These are phyloP conservation scores for Danio choprae DNA, from an alignment of 2,797 vertebrate species.

Conservation along the genomic window DNA sequence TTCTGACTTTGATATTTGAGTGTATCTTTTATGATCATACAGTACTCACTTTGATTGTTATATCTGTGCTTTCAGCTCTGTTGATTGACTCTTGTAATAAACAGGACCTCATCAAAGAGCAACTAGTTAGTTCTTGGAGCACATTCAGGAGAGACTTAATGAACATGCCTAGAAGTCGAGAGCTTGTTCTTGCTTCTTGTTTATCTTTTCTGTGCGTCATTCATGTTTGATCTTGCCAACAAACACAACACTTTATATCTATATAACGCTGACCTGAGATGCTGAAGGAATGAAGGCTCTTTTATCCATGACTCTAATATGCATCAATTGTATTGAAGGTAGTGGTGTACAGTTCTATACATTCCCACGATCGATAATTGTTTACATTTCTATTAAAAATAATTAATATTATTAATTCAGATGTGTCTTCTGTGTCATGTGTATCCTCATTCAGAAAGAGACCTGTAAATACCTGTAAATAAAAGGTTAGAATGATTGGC, in stretches of 20 bases:
- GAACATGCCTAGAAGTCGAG: conserved; percentile 9
- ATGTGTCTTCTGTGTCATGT: no score
- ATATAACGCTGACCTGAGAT: conserved; percentile 46
- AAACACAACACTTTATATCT: conserved; percentile 12
- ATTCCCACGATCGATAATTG: no score
- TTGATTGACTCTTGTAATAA: conserved; percentile 18
- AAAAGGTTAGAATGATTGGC: no score
- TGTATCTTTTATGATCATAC: background rate
- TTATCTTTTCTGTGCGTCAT: background rate
- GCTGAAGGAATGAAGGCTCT: conserved; percentile 34
- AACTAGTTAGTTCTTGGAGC: conserved; percentile 14
- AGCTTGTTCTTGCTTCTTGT: conserved; percentile 35
- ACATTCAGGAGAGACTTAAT: conserved; percentile 28
- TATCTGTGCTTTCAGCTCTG: conserved; percentile 2
- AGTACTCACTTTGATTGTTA: background rate
- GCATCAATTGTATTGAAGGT: background rate
- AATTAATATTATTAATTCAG: no score
- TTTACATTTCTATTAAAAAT: no score
- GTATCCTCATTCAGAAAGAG: no score
- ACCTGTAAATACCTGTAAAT: no score
- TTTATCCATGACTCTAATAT: conserved; percentile 40
- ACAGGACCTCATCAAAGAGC: conserved; percentile 28
- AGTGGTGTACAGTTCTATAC: no score
- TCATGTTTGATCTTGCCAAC: conserved; percentile 52
- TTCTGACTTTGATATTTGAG: conserved; percentile 9